Evolutionary conservation across 2,888 invertebrate species (phyloP), one percentile per base, ranked within the genome.

Genomic region (Mimumesa dahlbomi): DNA sequence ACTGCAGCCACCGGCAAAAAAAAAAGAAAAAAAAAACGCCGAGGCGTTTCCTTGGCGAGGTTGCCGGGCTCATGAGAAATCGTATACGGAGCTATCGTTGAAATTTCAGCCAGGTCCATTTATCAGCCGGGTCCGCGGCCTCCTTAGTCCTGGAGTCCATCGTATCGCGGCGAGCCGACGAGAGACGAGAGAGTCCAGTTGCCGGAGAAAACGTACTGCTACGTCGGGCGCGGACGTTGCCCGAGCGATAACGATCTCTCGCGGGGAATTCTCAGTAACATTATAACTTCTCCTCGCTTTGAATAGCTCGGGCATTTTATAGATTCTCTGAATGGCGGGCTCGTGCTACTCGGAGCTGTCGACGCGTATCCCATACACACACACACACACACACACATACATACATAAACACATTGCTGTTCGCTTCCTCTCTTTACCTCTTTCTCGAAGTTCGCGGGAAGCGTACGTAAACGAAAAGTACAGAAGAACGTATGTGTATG

Each of bases 41-140:
- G 71, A 66, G 74, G 71, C 62, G 69, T 72, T 70, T 64, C 59
- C 74, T 38, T 29, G 46, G 36, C n/a, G 38, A 52, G 29, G 52
- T 19, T 7, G 22, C 31, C 62, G 53, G 52, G 49, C 65, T 64
- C 66, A 61, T 77, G 73, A 80, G 73, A 79, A 77, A 75, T 80
- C 63, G 68, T 66, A 57, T 57, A 64, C 65, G 65, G 75, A 70
- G 72, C 74, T 76, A 81, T 85, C 82, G 77, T 72, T 83, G 82
- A 84, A 83, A 85, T 84, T 84, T 85, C 78, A 82, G 75, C 76
- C 75, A 62, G 66, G 63, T 64, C 75, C 75, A 84, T 84, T 84
- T 82, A 80, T 84, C 82, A 84, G 81, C 29, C 58, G 63, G 66
- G 62, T 68, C 57, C 59, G 73, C 73, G 70, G 68, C 63, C 79